Base-by-base conservation (phyloP, 1,140 invertebrate species). In the Drosophila repletoides region DNA sequence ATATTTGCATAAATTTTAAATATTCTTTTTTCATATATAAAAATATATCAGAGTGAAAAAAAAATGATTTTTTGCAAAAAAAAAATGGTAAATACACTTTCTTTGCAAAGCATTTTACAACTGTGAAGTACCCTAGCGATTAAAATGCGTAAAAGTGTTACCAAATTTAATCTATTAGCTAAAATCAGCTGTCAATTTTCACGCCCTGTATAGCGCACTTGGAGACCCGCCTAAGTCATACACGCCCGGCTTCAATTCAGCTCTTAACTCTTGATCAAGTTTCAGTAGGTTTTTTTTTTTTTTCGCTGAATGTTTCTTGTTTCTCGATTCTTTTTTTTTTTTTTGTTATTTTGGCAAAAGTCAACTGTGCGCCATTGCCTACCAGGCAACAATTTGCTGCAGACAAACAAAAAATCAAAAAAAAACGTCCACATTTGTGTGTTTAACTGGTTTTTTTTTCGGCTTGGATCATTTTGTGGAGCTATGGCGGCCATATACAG, bases 221-320 rank as follows among this genome's bases (percentile, higher is more conserved):
- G 33, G 1, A 7, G 55, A 29, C 61, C 52, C 76, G 71, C 36
- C 76, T 68, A 76, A 64, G 72, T 72, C 68, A 72, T 49, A 74
- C n/a, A n/a, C 46, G 58, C 43, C 28, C 56, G 55, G 52, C 72
- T 64, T 64, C 34, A 56, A 36, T 28, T 53, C 53, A 68, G 56
- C 64, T 77, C 74, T 72, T 79, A 79, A 74, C 76, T 79, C 77
- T 83, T 70, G 73, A 81, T 81, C 72, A 83, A 77, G 77, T 81
- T 76, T 81, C 68, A 69, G 68, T 76, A 72, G 68, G 71, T 72
- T 69, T 83, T 72, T 56, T 55, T n/a, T n/a, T n/a, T n/a, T n/a
- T n/a, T n/a, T n/a, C 55, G 45, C 56, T 76, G 58, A 56, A 70
- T 76, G 61, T 79, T 80, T 61, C 53, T 64, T 61, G 72, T 63